Evolutionary conservation across 2,797 vertebrate genomes (phyloP), one percentile per base, ranked within the genome.

Genomic region (Rachycentron canadum): DNA sequence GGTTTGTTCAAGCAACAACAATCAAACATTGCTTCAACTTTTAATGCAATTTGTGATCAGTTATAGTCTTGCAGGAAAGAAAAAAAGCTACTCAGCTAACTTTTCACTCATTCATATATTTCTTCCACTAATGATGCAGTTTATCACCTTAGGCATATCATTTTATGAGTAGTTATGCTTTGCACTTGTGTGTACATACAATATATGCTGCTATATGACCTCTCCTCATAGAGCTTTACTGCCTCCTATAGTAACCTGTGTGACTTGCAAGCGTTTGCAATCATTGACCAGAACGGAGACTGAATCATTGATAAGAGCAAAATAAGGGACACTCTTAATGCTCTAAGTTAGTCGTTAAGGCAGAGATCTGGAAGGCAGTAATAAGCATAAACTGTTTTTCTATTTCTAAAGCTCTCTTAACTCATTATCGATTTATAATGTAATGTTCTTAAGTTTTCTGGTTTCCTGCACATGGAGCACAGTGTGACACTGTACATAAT

Each of bases 261-360:
- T 45, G 56, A 60, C 82, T 71, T 61, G 86, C 73, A 96, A 94
- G 95, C 95, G 67, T 96, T 96, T 68, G 95, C 94, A 79, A 94
- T 95, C 38, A 57, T 28, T 40, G 61, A 21, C 26, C 38, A 56
- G 19, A 67, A 61, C 87, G 92, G 95, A 63, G 95, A 95, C 0
- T 93, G 94, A 81, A 95, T 95, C 79, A 96, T 96, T 23, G 95
- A 95, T 92, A 95, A 96, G 84, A 95, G 93, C 28, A 93, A 96
- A 88, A 86, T 96, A 87, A 94, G 95, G 79, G 95, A 96, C 86
- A 49, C 43, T 17, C 2, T 16, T 17, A 16, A 17, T 7, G 40
- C 43, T 19, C 43, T 45, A 7, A 17, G 5, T 40, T n/a, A 28
- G n/a, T 34, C 7, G 3, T 34, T 25, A 25, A 53, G 26, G 14